phyloP scores from a whole-genome alignment of 1,140 invertebrate species.

The Delia radicum region DNA sequence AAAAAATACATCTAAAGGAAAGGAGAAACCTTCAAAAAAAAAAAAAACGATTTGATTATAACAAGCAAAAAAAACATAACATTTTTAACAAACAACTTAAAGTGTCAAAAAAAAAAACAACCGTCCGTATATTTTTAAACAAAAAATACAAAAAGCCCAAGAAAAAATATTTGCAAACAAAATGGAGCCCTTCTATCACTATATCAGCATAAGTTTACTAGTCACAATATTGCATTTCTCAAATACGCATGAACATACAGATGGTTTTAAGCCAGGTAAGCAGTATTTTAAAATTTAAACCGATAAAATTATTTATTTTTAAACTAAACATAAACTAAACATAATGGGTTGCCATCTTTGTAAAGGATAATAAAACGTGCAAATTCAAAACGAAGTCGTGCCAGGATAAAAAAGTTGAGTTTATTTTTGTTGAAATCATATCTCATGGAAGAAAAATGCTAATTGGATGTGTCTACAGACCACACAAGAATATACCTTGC shows the following conservation, averaged over 20 bases:
- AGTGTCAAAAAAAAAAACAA: background rate
- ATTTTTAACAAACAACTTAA: background rate
- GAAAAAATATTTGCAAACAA: background rate
- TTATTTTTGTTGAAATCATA: too few relatives aligned
- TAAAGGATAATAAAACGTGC: too few relatives aligned
- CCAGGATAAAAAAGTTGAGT: too few relatives aligned
- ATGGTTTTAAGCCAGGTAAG: constrained; percentile 52
- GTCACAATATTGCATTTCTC: constrained; percentile 36
- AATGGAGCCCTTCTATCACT: constrained; percentile 17
- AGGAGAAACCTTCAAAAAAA: background rate
- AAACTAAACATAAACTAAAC: too few relatives aligned
- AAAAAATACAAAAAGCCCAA: background rate
- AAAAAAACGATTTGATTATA: background rate
- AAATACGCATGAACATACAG: constrained; percentile 43
- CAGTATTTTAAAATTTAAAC: background rate
- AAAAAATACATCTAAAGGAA: background rate
- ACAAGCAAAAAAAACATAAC: too few relatives aligned
- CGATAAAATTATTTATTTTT: too few relatives aligned
- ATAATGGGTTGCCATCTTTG: too few relatives aligned
- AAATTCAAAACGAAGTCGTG: too few relatives aligned
- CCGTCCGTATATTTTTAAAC: background rate
- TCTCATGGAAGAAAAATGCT: too few relatives aligned
- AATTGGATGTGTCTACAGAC: too few relatives aligned
- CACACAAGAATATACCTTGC: too few relatives aligned
- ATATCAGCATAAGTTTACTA: constrained; percentile 31